Evolutionary conservation across 2,113 vertebrate genomes (phyloP).

Genomic region (Glaucidium brasilianum): DNA sequence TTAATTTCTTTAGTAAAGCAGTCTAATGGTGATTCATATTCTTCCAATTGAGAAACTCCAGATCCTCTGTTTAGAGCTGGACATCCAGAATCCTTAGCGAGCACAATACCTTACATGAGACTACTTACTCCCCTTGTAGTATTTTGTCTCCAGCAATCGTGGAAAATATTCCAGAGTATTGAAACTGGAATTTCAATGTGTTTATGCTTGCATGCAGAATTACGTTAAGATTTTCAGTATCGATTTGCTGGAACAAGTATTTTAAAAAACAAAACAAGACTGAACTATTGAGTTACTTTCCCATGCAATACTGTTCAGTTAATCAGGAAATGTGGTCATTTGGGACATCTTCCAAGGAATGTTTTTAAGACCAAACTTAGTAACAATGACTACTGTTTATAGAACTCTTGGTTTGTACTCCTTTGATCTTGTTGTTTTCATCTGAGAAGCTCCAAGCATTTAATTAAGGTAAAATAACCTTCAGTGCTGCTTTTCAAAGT

Average conservation of each 20-base stretch:
- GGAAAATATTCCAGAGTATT: not conserved
- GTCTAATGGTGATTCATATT: not conserved
- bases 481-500: not conserved
- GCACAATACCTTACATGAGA: not conserved
- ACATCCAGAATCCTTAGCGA: not conserved
- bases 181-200: not conserved
- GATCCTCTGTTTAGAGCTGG: not conserved
- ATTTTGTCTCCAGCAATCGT: not conserved
- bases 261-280: not conserved
- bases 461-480: not conserved
- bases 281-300: not conserved
- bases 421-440: not conserved
- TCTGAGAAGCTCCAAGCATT: not conserved
- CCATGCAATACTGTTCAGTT: not conserved
- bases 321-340: not conserved
- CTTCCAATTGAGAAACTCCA: not conserved
- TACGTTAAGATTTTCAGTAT: not conserved
- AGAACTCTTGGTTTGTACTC: not conserved
- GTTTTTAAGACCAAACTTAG: not conserved
- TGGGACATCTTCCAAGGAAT: not conserved
- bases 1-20: not conserved
- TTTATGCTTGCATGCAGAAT: not conserved
- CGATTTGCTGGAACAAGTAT: not conserved
- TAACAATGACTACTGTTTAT: not conserved
- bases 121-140: fast-evolving